Evolutionary conservation across 2,888 invertebrate genomes (phyloP).

Genomic region (Nudaria mundana): DNA sequence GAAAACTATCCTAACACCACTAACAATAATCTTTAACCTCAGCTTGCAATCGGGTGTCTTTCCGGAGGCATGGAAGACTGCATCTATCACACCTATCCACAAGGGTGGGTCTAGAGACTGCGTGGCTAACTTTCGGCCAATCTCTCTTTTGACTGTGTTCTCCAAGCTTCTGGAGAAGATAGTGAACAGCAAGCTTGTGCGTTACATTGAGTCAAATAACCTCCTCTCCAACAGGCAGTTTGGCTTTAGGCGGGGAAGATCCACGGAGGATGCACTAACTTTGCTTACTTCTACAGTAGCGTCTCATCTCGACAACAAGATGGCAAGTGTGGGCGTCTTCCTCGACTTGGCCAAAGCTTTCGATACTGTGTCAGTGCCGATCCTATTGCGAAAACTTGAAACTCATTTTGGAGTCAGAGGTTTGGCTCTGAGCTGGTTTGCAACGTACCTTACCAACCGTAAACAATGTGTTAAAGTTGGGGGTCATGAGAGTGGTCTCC

Average conservation of each 20-base stretch:
- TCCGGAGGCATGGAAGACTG: too few relatives aligned
- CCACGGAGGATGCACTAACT: conserved; percentile 1
- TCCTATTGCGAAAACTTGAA: conserved; percentile 4
- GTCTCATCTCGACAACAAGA: background rate
- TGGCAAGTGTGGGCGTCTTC: background rate
- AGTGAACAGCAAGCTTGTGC: conserved; percentile 4
- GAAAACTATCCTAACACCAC: too few relatives aligned
- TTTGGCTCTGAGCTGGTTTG: background rate
- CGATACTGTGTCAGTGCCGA: background rate
- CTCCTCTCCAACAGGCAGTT: conserved; percentile 1
- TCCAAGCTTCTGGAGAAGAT: conserved; percentile 11
- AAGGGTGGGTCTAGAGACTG: too few relatives aligned
- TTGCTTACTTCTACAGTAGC: background rate
- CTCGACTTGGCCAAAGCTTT: background rate
- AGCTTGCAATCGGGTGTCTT: too few relatives aligned
- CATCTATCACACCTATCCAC: too few relatives aligned
- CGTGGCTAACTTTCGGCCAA: conserved; percentile 6
- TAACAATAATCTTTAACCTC: too few relatives aligned
- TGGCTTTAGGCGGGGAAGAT: conserved; percentile 1
- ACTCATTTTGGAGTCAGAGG: conserved; percentile 4
- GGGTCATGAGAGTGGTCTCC: background rate
- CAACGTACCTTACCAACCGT: conserved; percentile 2
- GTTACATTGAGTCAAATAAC: background rate
- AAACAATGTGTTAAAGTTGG: conserved; percentile 2
- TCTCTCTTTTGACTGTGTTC: conserved; percentile 5